phyloP scores from a whole-genome alignment of 2,888 invertebrate genomes.

The Stenichneumon culpator region DNA sequence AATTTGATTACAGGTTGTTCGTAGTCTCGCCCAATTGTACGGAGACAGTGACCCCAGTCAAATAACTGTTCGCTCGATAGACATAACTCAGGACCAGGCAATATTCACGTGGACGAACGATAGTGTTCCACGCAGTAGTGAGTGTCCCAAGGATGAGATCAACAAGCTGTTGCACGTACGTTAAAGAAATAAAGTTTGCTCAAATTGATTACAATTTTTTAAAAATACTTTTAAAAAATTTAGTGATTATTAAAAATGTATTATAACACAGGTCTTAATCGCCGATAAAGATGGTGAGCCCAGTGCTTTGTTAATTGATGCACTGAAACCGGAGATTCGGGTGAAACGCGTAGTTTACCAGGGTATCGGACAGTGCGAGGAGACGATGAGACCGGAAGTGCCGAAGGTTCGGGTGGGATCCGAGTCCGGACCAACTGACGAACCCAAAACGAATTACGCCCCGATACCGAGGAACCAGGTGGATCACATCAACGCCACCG shows the following conservation, averaged over 20 bases:
- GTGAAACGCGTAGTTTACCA: conserved; percentile 89
- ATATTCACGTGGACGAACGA: conserved; percentile 95
- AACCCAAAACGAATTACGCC: conserved; percentile 88
- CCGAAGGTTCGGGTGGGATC: conserved; percentile 62
- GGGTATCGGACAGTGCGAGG: conserved; percentile 90
- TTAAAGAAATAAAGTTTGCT: conserved; percentile 38
- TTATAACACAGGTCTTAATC: conserved; percentile 84
- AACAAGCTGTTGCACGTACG: conserved; percentile 89
- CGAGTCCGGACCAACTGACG: conserved; percentile 83
- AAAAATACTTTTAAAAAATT: neutral
- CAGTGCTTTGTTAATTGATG: conserved; percentile 87
- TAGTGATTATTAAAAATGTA: neutral
- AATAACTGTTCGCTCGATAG: conserved; percentile 90
- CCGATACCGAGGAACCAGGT: conserved; percentile 94
- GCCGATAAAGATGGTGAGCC: conserved; percentile 88
- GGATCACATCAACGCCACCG: conserved; percentile 93
- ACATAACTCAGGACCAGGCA: conserved; percentile 86
- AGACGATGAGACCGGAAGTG: conserved; percentile 84
- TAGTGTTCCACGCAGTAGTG: conserved; percentile 90
- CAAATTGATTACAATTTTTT: conserved; percentile 15
- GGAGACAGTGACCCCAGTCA: conserved; percentile 87
- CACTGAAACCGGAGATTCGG: conserved; percentile 89
- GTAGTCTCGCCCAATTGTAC: conserved; percentile 84
- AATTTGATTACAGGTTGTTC: conserved; percentile 76
- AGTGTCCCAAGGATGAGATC: conserved; percentile 92